phyloP scores from a whole-genome alignment of 2,888 invertebrate species.

The Unio delphinus region DNA sequence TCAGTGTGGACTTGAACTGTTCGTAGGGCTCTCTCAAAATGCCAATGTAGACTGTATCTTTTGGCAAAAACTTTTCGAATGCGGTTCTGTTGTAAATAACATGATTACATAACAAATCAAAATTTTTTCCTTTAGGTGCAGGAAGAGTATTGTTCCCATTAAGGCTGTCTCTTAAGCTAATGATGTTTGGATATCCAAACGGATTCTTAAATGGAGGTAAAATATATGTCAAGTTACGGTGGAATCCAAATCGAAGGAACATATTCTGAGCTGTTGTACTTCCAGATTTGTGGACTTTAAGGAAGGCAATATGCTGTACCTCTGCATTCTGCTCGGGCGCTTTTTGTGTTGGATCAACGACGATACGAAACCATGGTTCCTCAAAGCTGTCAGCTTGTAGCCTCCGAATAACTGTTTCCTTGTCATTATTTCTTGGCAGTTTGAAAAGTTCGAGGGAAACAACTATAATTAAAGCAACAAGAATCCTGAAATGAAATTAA shows the following conservation, averaged over 20 bases:
- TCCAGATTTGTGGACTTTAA: conserved; percentile 36
- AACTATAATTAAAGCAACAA: too few species aligned
- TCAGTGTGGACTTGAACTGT: conserved; percentile 34
- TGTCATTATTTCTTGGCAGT: too few species aligned
- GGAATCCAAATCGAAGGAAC: conserved; percentile 31
- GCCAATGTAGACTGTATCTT: conserved; percentile 36
- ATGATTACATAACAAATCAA: conserved; percentile 40
- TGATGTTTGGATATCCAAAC: conserved; percentile 35
- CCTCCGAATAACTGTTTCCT: too few species aligned
- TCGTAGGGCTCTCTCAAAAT: conserved; percentile 41
- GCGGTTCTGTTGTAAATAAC: conserved; percentile 32
- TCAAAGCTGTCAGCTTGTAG: too few species aligned
- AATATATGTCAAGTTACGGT: conserved; percentile 31
- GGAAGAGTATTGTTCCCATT: conserved; percentile 22
- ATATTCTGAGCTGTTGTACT: conserved; percentile 15
- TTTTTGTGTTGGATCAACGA: too few species aligned
- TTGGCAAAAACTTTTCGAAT: conserved; percentile 30
- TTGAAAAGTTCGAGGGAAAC: too few species aligned
- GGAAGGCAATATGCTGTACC: conserved; percentile 26
- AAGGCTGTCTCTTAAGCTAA: conserved; percentile 27
- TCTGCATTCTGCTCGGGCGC: background rate
- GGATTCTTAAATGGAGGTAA: conserved; percentile 29
- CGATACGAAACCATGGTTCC: too few species aligned
- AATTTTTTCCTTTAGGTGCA: conserved; percentile 19
- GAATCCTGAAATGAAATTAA: too few species aligned